Evolutionary conservation across 2,888 invertebrate genomes (phyloP), one percentile per base, ranked within the genome.

Genomic region (Schizotus pectinicornis): DNA sequence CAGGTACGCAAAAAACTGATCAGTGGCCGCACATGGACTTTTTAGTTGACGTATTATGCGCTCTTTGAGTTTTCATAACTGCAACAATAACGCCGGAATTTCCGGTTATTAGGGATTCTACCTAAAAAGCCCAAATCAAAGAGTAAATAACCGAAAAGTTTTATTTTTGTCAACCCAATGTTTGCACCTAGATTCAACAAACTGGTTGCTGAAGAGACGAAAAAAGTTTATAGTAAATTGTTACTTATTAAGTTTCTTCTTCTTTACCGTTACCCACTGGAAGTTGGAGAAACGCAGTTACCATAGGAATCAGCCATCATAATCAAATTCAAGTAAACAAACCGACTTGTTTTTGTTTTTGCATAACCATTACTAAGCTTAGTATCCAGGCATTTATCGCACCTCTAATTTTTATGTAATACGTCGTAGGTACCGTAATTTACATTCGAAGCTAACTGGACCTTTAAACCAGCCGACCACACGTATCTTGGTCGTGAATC

Each of bases 381-480:
- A 33, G 39, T 57, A 48, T 58, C 46, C 53, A 58, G 32, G 53
- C 9, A 45, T 51, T 46, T 56, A 63, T 62, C 65, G 59, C 65
- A 61, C 65, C 63, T 60, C 55, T 54, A 54, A 56, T 56, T 59
- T 62, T 59, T 53, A 60, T 55, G 41, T 59, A 59, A 54, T 51
- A 39, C 39, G 43, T 53, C 42, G 59, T n/a, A n/a, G n/a, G n/a
- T 48, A 56, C 57, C 42, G 52, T 61, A 55, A 57, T 66, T 69
- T 67, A 62, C 65, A 66, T 64, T 69, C 66, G 47, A 54, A 56
- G 36, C 56, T 54, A 39, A 59, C 48, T 64, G 69, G 73, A 69
- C 71, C 68, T 73, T 73, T 73, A 73, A 73, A 73, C 49, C 46
- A 64, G 39, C 55, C 42, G 61, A 39, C 68, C 71, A 69, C 37